A percentile compares a stretch with the other conserved stretches of the same genome.
These are phyloP conservation scores for Creontiades dilutus DNA, from an alignment of 2,888 invertebrate species.

Conservation along the genomic window DNA sequence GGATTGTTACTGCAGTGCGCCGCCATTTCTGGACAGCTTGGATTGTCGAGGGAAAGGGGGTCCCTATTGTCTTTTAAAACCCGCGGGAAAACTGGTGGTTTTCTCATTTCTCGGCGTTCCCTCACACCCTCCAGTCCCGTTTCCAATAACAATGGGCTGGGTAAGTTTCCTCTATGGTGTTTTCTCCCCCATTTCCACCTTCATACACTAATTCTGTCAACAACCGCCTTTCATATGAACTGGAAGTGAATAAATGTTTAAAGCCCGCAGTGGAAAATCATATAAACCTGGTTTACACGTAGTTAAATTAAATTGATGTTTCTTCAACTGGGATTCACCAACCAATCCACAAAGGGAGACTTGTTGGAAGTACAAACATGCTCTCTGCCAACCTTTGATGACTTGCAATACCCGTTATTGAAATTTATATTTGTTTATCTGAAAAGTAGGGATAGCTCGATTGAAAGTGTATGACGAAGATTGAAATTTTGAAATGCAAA, in stretches of 20 bases:
- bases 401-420: too few relatives aligned
- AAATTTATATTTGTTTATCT: too few relatives aligned
- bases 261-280: too few relatives aligned
- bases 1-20: background rate
- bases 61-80: background rate
- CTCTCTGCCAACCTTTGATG: too few relatives aligned
- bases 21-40: background rate
- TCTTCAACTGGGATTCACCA: too few relatives aligned
- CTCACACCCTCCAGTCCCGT: background rate
- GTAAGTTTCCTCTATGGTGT: background rate
- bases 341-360: too few relatives aligned
- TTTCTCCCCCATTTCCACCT: background rate
- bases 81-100: background rate
- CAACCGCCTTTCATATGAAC: background rate
- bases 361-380: too few relatives aligned
- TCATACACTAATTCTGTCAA: background rate
- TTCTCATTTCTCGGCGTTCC: background rate
- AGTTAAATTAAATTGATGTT: too few relatives aligned
- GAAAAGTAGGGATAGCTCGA: too few relatives aligned
- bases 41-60: background rate
- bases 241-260: background rate
- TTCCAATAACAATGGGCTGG: background rate
- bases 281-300: too few relatives aligned
- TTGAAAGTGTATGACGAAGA: too few relatives aligned
- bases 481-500: too few relatives aligned